phyloP scores from a whole-genome alignment of 2,888 invertebrate species.

The Oxystoma pomonae region DNA sequence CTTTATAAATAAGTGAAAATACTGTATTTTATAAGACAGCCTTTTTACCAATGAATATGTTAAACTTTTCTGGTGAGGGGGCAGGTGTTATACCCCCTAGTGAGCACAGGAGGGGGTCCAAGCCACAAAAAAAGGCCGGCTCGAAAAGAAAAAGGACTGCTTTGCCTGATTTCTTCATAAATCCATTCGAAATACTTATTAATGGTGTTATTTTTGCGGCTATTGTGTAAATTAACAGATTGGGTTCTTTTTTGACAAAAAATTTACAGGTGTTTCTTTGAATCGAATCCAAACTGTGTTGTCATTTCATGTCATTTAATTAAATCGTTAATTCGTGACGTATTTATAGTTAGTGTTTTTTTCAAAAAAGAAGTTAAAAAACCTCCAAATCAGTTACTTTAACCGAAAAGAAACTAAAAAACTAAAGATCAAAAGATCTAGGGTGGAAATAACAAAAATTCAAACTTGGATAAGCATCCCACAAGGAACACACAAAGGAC shows the following conservation, averaged over 20 bases:
- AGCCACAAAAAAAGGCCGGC: constrained; percentile 15
- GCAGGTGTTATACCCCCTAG: constrained; percentile 23
- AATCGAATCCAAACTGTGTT: too few species aligned
- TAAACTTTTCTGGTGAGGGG: constrained; percentile 25
- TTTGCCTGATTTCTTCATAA: constrained; percentile 14
- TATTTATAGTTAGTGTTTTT: too few species aligned
- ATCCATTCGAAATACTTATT: constrained; percentile 25
- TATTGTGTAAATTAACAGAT: background rate
- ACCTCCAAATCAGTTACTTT: too few species aligned
- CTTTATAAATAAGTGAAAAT: constrained; percentile 31
- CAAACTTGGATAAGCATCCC: too few species aligned
- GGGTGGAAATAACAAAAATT: too few species aligned
- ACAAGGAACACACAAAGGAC: too few species aligned
- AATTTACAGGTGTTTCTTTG: background rate
- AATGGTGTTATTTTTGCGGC: constrained; percentile 19
- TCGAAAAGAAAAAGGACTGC: background rate
- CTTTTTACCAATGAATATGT: constrained; percentile 10
- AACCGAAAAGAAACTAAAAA: too few species aligned
- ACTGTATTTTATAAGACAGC: background rate
- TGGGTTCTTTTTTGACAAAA: background rate
- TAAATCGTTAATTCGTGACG: too few species aligned
- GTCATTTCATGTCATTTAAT: too few species aligned
- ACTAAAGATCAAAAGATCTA: too few species aligned
- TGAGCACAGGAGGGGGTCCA: constrained; percentile 20
- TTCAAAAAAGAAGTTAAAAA: too few species aligned